Base-by-base conservation (phyloP, 2,888 invertebrate species). In the Amphipoea lucens region DNA sequence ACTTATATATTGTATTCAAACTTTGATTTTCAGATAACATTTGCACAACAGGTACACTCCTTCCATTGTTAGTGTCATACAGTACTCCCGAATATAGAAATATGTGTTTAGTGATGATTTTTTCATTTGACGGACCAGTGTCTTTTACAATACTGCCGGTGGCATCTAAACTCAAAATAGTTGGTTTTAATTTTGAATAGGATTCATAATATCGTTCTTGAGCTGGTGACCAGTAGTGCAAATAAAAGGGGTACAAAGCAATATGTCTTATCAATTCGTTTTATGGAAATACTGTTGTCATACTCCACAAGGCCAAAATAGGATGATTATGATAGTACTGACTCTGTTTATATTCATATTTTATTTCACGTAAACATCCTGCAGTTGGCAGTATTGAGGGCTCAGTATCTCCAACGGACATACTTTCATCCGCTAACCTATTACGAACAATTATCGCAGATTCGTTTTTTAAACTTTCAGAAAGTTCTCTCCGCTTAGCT, bases 301-400 rank as follows among this genome's bases (percentile, higher is more conserved):
- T 57, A 57, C 23, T 57, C 23, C 57, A 57, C 57, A 57, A 23
- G 57, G 57, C 57, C 23, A 62, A 62, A 62, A 62, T 62, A 62
- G 62, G 62, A 62, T 62, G 62, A 62, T 62, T 62, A 62, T n/a
- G 62, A 2, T 62, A 62, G 62, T 62, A 62, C 62, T 29, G 62
- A 62, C 29, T 62, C 57, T 23, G 62, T 62, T 62, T 62, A 62
- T n/a, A 62, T 62, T 62, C 62, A 62, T 62, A 62, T 62, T 62
- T 62, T 62, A 62, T 62, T 62, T 62, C 29, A 1, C 62, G 62
- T 29, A n/a, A 62, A 62, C 62, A 62, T 62, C 62, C 62, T 0
- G 62, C 62, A 62, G 62, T 62, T 62, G 62, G 62, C 2, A 62
- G 62, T 62, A 62, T 62, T 62, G 62, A 62, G 29, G 62, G 62